Evolutionary conservation across 2,797 vertebrate species (phyloP).

Genomic region (Acipenser ruthenus): DNA sequence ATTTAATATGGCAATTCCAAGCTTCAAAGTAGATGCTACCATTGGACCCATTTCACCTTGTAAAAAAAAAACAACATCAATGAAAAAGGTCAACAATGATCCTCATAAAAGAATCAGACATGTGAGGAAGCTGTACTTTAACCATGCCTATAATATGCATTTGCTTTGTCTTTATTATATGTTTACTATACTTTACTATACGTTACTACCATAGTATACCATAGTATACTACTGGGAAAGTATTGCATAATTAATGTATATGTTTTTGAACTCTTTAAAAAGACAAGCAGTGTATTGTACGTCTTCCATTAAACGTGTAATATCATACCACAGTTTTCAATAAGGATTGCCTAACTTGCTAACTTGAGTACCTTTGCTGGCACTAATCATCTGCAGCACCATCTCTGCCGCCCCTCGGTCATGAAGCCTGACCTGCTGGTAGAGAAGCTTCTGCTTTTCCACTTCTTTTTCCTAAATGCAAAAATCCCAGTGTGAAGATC

Average conservation of each 20-base stretch:
- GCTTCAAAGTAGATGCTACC: conserved; percentile 89
- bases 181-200: no score
- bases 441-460: conserved; percentile 93
- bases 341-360: background rate
- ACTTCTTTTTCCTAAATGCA: conserved; percentile 88
- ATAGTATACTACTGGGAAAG: no score
- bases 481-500: conserved; percentile 15
- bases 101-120: no score
- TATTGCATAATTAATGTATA: no score
- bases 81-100: no score
- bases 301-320: background rate
- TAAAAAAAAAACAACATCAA: conserved; percentile 25
- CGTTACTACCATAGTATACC: no score
- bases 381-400: conserved; percentile 92
- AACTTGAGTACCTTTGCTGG: conserved; percentile 77
- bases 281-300: no score
- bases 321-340: background rate
- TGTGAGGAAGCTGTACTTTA: no score
- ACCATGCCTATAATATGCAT: no score
- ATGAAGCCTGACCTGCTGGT: conserved; percentile 88
- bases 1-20: conserved; percentile 88
- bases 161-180: no score
- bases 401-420: conserved; percentile 90
- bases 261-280: no score
- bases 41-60: conserved; percentile 89